phyloP scores from a whole-genome alignment of 35 echinoderm and acorn worm species.

The Apostichopus parvimensis region DNA sequence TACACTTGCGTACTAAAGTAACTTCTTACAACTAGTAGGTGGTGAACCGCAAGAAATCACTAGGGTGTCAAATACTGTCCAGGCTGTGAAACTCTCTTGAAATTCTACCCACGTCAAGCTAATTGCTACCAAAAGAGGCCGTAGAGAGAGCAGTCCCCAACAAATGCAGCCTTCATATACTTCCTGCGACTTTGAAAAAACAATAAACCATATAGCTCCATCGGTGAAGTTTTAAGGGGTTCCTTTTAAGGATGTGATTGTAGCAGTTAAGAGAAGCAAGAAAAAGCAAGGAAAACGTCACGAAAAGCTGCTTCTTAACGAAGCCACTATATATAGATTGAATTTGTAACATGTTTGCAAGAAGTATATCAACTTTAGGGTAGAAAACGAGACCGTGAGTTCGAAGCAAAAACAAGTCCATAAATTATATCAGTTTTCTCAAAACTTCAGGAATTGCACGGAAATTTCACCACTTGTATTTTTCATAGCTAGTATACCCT shows the following conservation, averaged over 20 bases:
- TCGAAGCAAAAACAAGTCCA: too few relatives aligned
- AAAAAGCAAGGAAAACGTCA: slow-evolving; percentile 44
- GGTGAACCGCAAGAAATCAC: slow-evolving; percentile 19
- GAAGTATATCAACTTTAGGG: too few relatives aligned
- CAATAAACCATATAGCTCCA: slow-evolving; percentile 42
- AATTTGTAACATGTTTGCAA: too few relatives aligned
- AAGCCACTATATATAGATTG: too few relatives aligned
- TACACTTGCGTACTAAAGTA: too few relatives aligned
- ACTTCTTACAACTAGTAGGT: too few relatives aligned
- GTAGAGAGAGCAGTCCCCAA: neutral
- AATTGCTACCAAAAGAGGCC: neutral
- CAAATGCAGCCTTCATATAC: slow-evolving; percentile 9
- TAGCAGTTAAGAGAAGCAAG: slow-evolving; percentile 31
- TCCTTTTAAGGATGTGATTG: neutral
- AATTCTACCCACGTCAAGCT: neutral
- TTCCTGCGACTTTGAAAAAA: slow-evolving; percentile 27
- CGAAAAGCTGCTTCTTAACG: too few relatives aligned
- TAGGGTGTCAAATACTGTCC: slow-evolving; percentile 3
- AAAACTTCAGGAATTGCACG: too few relatives aligned
- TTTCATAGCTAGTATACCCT: too few relatives aligned
- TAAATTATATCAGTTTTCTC: too few relatives aligned
- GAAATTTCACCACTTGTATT: too few relatives aligned
- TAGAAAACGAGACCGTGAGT: too few relatives aligned
- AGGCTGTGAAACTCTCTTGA: slow-evolving; percentile 28
- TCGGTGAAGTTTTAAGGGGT: slow-evolving; percentile 49